phyloP scores from a whole-genome alignment of 2,888 invertebrate genomes.

The Ophion slaviceki region DNA sequence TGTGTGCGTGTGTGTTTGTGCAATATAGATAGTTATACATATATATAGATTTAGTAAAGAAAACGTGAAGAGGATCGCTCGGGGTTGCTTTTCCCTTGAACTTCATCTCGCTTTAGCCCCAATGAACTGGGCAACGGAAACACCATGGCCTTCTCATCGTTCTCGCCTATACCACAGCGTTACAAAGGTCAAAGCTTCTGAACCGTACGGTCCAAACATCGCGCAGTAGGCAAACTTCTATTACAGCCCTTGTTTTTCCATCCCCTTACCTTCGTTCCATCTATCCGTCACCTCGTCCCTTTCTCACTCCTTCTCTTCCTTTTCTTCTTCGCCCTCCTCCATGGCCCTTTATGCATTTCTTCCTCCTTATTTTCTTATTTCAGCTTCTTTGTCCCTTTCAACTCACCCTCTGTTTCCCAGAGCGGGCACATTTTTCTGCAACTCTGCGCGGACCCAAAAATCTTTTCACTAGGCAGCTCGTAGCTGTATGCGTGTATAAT shows the following conservation, averaged over 20 bases:
- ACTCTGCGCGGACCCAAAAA: slow-evolving; percentile 25
- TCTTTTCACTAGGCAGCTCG: slow-evolving; percentile 38
- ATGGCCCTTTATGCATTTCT: slow-evolving; percentile 66
- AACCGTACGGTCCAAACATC: slow-evolving; percentile 80
- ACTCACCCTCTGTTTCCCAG: slow-evolving; percentile 6
- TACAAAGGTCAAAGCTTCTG: slow-evolving; percentile 83
- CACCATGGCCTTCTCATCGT: slow-evolving; percentile 66
- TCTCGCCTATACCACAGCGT: slow-evolving; percentile 62
- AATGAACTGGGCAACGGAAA: slow-evolving; percentile 59
- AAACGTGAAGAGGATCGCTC: slow-evolving; percentile 46
- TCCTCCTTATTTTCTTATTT: slow-evolving; percentile 22
- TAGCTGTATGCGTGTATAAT: slow-evolving; percentile 44
- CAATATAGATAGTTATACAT: not conserved
- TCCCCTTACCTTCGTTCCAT: too few species aligned
- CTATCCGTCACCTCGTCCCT: too few species aligned
- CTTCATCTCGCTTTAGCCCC: slow-evolving; percentile 52
- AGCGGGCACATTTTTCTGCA: too few species aligned
- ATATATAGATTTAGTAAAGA: slow-evolving; percentile 8
- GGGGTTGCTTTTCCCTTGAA: slow-evolving; percentile 68
- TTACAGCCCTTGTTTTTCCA: too few species aligned
- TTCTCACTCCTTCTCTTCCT: too few species aligned
- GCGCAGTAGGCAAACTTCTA: slow-evolving; percentile 81
- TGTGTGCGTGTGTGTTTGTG: too few species aligned
- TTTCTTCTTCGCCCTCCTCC: slow-evolving; percentile 74
- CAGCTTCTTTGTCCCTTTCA: not conserved